Base-by-base conservation (phyloP, 2,797 vertebrate genomes). In the Anabacerthia variegaticeps region DNA sequence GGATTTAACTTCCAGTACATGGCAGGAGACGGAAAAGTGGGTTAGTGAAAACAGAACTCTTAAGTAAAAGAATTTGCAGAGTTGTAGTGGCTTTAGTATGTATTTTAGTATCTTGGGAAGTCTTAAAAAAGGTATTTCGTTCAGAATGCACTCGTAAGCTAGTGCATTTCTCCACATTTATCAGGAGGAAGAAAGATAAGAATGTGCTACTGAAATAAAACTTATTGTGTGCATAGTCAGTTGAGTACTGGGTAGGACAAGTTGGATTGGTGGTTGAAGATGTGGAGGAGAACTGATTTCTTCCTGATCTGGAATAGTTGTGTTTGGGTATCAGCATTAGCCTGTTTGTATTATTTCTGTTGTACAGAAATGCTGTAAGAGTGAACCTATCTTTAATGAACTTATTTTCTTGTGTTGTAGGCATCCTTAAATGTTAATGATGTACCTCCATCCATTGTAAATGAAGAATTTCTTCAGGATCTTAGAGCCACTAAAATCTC, bases 401-500 rank as follows among this genome's bases (percentile, higher is more conserved):
- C 51, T 52, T 74, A 39, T 41, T 62, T 94, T 96, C 93, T 97
- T 95, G 32, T 92, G 51, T 97, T 96, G 56, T 96, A 99, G 99
- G 93, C 98, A 84, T 97, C 98, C 85, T 96, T 99, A 97, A 99
- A 98, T 94, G 96, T 98, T 97, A 98, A 97, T 87, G 98, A 98
- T 85, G 97, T 99, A 67, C 98, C 98, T 96, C 98, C 98, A 94
- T 98, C 99, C 86, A 89, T 95, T 97, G 98, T 99, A 96, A 99
- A 98, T 91, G 98, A 99, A 98, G 98, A 98, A 96, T 99, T 99
- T 97, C 93, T 99, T 96, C 98, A 98, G 95, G 99, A 99, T 59
- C 97, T 99, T 96, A 99, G 98, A 98, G 97, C 98, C 93, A 98
- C 98, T 73, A 98, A 98, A 96, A 98, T 99, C 95, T 98, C 98